Evolutionary conservation across 2,888 invertebrate genomes (phyloP).

Genomic region (Anaspis maculata): DNA sequence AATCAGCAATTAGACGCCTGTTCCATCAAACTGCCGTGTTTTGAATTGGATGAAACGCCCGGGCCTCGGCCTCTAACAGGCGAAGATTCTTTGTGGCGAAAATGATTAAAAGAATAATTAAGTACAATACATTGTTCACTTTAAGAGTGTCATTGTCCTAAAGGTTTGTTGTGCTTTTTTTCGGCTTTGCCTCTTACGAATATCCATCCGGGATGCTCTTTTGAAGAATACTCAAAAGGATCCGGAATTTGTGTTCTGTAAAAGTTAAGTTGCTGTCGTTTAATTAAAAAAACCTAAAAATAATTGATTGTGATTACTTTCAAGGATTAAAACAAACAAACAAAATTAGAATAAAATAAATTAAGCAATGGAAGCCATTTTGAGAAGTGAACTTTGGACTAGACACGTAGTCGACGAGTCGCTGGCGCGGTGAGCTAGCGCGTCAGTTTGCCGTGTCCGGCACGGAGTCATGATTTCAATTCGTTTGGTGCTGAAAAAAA

Average conservation of each 20-base stretch:
- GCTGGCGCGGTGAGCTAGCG: no score
- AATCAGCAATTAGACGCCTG: no score
- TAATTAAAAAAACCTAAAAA: no score
- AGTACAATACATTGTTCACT: slow-evolving; percentile 20
- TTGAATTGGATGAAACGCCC: background rate
- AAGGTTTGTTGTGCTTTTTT: slow-evolving; percentile 20
- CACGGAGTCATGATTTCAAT: no score
- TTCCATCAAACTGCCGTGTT: background rate
- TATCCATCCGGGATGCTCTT: background rate
- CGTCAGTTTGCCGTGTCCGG: no score
- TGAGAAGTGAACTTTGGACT: no score
- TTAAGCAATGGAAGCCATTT: slow-evolving; percentile 4
- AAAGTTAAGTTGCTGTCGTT: no score
- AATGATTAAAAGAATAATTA: slow-evolving; percentile 22
- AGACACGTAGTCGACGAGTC: no score
- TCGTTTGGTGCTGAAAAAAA: no score
- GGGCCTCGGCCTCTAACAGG: background rate
- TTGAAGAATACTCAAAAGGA: no score
- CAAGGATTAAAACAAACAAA: background rate
- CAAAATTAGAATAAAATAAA: slow-evolving; percentile 1
- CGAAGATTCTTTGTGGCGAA: slow-evolving; percentile 13
- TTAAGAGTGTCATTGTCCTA: slow-evolving; percentile 21
- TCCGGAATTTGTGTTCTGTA: no score
- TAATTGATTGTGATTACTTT: no score
- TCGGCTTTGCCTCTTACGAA: slow-evolving; percentile 18